These are phyloP conservation scores for Puma concolor DNA, from an alignment of 2,113 vertebrate species.

Conservation along the genomic window DNA sequence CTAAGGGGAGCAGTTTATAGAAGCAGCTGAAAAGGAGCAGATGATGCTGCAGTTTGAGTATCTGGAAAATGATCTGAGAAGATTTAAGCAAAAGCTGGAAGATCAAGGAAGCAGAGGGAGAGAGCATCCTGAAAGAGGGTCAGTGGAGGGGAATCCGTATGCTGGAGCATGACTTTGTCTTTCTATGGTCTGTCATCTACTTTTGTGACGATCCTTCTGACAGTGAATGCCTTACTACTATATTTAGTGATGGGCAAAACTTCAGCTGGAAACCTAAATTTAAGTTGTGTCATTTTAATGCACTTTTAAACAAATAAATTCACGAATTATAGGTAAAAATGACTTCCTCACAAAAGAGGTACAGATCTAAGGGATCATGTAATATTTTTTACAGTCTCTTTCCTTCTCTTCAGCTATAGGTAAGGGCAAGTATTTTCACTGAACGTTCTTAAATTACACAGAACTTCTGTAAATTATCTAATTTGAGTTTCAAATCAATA, in stretches of 20 bases:
- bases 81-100: background rate
- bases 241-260: background rate
- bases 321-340: background rate
- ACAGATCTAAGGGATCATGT: background rate
- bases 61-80: background rate
- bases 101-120: background rate
- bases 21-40: background rate
- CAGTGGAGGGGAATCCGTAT: background rate
- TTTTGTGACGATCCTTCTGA: background rate
- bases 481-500: background rate
- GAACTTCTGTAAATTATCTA: background rate
- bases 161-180: too few species aligned
- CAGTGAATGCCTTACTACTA: background rate
- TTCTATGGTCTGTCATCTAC: accelerated
- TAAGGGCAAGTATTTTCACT: background rate
- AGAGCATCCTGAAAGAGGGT: background rate
- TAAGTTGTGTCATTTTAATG: background rate
- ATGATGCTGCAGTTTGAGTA: background rate
- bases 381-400: background rate
- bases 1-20: background rate
- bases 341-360: background rate
- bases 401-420: background rate
- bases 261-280: background rate
- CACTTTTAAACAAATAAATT: background rate
- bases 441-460: background rate